Evolutionary conservation across 35 echinoderm and acorn worm species (phyloP).

Genomic region (Ptychodera flava): DNA sequence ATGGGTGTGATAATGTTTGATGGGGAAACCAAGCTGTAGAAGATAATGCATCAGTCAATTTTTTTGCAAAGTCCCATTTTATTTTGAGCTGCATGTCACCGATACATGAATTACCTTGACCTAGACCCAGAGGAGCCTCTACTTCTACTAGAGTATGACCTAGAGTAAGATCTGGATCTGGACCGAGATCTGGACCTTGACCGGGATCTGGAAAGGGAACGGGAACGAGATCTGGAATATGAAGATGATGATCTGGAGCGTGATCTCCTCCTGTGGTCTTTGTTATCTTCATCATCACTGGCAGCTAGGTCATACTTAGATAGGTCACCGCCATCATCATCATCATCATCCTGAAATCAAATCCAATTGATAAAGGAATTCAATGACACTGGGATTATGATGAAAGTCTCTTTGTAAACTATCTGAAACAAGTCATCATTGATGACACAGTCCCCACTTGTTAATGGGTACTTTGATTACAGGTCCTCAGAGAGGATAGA

Average conservation of each 20-base stretch:
- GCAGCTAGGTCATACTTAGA: not conserved
- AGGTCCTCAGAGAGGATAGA: too few species aligned
- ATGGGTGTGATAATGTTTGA: not conserved
- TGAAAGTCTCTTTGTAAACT: too few species aligned
- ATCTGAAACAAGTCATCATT: not conserved
- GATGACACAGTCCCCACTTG: not conserved
- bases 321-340: not conserved
- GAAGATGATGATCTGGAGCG: not conserved
- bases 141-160: not conserved
- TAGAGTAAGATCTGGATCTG: not conserved
- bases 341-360: constrained; percentile 1
- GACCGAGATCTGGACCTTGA: not conserved
- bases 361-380: too few species aligned
- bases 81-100: not conserved
- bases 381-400: too few species aligned
- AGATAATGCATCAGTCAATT: not conserved
- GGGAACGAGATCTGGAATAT: not conserved
- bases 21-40: not conserved
- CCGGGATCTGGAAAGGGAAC: not conserved
- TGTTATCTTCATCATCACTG: not conserved
- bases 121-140: not conserved
- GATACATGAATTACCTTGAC: constrained; percentile 1
- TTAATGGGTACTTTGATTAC: too few species aligned
- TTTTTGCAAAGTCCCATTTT: not conserved
- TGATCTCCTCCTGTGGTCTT: not conserved